Percentiles rank a stretch among this genome's conserved stretches.
These are phyloP conservation scores for Corythornis madagascariensis DNA, from an alignment of 2,113 vertebrate species.

Conservation along the genomic window DNA sequence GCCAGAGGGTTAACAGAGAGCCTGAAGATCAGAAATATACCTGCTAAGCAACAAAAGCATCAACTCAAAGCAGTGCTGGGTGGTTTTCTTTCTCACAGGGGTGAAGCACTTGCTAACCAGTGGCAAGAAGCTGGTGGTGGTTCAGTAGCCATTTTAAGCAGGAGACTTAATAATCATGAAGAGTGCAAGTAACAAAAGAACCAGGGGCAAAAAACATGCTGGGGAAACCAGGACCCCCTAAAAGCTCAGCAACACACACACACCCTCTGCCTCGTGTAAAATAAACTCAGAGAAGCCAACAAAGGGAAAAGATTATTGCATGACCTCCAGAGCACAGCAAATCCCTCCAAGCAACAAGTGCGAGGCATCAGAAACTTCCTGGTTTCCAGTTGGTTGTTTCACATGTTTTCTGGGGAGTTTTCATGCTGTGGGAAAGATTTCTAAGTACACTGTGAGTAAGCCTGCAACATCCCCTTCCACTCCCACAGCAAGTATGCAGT, in stretches of 20 bases:
- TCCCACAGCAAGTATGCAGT: constrained; percentile 32
- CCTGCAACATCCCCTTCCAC: constrained; percentile 44
- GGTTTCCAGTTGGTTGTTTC: constrained; percentile 16
- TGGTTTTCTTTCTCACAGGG: constrained; percentile 34
- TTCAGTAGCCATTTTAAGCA: constrained; percentile 67
- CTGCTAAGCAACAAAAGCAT: constrained; percentile 73
- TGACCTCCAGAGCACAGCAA: constrained; percentile 21
- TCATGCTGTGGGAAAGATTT: constrained; percentile 45
- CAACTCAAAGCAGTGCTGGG: constrained; percentile 46
- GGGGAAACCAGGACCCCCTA: neutral
- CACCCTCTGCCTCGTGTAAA: neutral
- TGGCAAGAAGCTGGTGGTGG: constrained; percentile 21
- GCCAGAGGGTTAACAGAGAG: constrained; percentile 55
- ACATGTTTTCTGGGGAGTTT: constrained; percentile 3
- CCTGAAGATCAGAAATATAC: constrained; percentile 61
- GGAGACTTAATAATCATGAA: constrained; percentile 8
- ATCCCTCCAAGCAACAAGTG: constrained; percentile 36
- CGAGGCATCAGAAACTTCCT: constrained; percentile 19
- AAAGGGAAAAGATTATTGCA: constrained; percentile 2
- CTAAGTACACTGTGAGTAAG: constrained; percentile 48
- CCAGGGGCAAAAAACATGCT: neutral
- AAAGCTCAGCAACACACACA: neutral
- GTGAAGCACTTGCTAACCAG: constrained; percentile 45
- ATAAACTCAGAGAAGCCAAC: neutral
- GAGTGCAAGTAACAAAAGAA: neutral